phyloP scores from a whole-genome alignment of 2,888 invertebrate species.

The Acanthoscelides obtectus region DNA sequence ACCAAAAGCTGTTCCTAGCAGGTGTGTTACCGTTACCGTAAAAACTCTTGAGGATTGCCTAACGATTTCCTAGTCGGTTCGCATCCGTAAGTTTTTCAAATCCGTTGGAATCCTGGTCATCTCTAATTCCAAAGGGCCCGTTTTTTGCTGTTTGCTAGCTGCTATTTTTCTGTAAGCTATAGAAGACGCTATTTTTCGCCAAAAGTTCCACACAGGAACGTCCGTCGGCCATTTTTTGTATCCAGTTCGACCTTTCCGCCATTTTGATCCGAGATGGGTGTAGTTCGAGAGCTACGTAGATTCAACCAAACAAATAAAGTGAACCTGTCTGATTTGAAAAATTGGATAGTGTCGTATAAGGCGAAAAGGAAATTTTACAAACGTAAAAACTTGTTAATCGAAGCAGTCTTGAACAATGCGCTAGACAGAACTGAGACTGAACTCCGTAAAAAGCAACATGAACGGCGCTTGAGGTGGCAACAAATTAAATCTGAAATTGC shows the following conservation, averaged over 20 bases:
- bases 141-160: no score
- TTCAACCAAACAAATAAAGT: no score
- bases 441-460: constrained; percentile 58
- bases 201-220: no score
- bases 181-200: no score
- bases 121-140: no score
- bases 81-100: no score
- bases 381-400: constrained; percentile 58
- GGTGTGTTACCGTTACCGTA: no score
- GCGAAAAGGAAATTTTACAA: constrained; percentile 56
- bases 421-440: constrained; percentile 57
- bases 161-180: no score
- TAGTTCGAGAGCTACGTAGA: constrained; percentile 24
- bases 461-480: constrained; percentile 58
- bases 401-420: constrained; percentile 60
- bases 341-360: constrained; percentile 63
- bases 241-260: constrained; percentile 6
- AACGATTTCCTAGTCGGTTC: no score
- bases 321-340: constrained; percentile 49
- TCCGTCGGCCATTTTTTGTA: not conserved
- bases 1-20: no score
- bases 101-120: no score
- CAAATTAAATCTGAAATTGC: constrained; percentile 31
- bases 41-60: no score
- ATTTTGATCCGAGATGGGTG: constrained; percentile 30